phyloP scores from a whole-genome alignment of 2,113 vertebrate genomes.

The Salvelinus namaycush region DNA sequence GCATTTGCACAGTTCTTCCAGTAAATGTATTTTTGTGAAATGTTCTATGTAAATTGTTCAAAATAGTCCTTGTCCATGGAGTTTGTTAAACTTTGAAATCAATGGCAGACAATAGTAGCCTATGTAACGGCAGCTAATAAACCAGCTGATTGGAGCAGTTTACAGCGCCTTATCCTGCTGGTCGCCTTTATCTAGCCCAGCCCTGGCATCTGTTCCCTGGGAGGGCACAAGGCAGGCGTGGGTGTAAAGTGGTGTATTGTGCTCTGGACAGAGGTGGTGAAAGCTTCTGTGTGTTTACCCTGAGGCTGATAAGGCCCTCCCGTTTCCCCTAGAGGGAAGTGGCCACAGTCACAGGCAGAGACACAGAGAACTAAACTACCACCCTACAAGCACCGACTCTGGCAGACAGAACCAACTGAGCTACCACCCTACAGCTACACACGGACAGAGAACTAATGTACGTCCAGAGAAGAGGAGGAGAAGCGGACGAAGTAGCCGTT shows the following conservation, averaged over 20 bases:
- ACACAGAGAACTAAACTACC: conserved; percentile 21
- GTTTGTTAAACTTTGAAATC: too few relatives aligned
- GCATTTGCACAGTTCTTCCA: too few relatives aligned
- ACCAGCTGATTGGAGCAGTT: not conserved
- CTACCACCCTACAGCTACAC: not conserved
- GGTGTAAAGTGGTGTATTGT: conserved; percentile 10
- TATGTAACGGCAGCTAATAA: not conserved
- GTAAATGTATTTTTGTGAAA: too few relatives aligned
- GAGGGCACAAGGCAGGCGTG: conserved; percentile 14
- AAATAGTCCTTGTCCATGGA: too few relatives aligned
- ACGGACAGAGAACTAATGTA: not conserved
- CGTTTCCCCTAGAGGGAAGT: conserved; percentile 65
- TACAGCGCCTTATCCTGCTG: not conserved
- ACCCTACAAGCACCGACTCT: not conserved
- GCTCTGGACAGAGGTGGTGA: conserved; percentile 50
- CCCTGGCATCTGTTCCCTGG: conserved; percentile 7
- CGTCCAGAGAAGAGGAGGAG: too few relatives aligned
- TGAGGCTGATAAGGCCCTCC: conserved; percentile 73
- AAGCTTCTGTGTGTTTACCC: conserved; percentile 67
- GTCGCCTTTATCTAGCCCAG: conserved; percentile 19
- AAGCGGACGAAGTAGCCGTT: too few relatives aligned
- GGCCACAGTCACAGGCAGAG: conserved; percentile 11
- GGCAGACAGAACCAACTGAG: too few relatives aligned
- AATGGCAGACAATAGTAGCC: not conserved
- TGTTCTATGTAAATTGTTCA: too few relatives aligned